These are phyloP conservation scores for Malthinus seriepunctatus DNA, from an alignment of 2,888 invertebrate genomes.

Conservation along the genomic window DNA sequence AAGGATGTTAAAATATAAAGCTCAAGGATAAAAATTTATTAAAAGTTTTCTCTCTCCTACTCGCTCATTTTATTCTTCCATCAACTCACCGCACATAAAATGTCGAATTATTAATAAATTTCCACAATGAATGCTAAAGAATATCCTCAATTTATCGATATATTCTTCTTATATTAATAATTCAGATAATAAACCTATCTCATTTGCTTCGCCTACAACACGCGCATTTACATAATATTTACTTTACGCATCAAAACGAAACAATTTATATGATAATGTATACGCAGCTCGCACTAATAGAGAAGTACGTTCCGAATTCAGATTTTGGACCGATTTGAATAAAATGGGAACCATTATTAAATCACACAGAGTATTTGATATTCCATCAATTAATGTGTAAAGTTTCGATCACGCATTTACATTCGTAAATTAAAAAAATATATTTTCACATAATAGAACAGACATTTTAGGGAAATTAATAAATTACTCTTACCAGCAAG, in stretches of 20 bases:
- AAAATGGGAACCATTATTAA: constrained; percentile 19
- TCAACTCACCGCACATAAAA: background rate
- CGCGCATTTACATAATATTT: constrained; percentile 27
- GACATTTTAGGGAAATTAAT: no score
- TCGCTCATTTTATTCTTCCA: no score
- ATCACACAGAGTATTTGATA: constrained; percentile 9
- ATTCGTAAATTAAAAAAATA: background rate
- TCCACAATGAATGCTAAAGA: background rate
- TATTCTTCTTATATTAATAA: constrained; percentile 18
- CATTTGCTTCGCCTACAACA: constrained; percentile 15
- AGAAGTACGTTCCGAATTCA: constrained; percentile 29
- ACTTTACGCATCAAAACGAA: constrained; percentile 27
- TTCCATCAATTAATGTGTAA: constrained; percentile 3
- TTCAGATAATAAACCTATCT: constrained; percentile 20
- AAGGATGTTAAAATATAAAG: no score
- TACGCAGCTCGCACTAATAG: constrained; percentile 24
- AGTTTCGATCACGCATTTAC: background rate
- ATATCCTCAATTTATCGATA: constrained; percentile 10
- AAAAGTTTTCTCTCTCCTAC: no score
- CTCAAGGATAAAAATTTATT: no score
- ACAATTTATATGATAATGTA: constrained; percentile 35
- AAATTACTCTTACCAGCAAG: no score
- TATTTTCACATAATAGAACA: background rate
- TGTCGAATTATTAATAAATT: constrained; percentile 9
- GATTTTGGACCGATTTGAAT: constrained; percentile 29